Conservation (phyloP, 2,888 invertebrate genomes). For the Ashinkailepas kermadecensis region DNA sequence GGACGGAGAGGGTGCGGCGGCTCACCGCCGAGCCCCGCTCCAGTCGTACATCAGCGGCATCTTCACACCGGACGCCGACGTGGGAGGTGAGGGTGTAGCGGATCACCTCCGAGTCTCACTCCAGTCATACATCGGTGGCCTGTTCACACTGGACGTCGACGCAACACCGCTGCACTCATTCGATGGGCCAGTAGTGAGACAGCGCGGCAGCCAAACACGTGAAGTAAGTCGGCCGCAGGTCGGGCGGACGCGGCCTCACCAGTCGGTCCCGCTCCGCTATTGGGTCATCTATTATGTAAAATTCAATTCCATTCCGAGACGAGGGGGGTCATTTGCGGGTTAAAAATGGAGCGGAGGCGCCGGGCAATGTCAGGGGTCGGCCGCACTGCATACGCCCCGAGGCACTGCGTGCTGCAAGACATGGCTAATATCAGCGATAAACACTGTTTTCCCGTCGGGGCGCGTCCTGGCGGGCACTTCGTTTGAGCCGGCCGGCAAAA, state of each 20-base stretch:
- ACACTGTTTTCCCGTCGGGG: neutral
- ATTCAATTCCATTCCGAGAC: conserved; percentile 17
- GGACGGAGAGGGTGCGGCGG: neutral
- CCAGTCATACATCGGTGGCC: neutral
- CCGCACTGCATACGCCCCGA: neutral
- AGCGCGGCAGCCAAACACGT: neutral
- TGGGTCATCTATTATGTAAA: conserved; percentile 18
- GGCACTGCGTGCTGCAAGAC: neutral
- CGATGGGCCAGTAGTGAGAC: neutral
- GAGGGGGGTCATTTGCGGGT: conserved; percentile 12
- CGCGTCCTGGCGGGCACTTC: neutral
- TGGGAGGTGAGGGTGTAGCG: neutral
- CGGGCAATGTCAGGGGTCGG: conserved; percentile 3
- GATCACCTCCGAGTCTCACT: too few relatives aligned
- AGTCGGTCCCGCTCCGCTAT: neutral
- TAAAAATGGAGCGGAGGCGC: conserved; percentile 8
- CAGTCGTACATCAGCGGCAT: neutral
- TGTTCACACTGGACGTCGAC: neutral
- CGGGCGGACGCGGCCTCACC: neutral
- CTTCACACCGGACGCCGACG: neutral
- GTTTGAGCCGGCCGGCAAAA: neutral
- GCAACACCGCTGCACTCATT: neutral
- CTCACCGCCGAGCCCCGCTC: too few relatives aligned
- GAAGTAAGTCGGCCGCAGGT: neutral
- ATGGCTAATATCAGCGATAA: neutral